These are phyloP conservation scores for Uropsilus gracilis DNA, from an alignment of 2,113 vertebrate species.

Conservation along the genomic window DNA sequence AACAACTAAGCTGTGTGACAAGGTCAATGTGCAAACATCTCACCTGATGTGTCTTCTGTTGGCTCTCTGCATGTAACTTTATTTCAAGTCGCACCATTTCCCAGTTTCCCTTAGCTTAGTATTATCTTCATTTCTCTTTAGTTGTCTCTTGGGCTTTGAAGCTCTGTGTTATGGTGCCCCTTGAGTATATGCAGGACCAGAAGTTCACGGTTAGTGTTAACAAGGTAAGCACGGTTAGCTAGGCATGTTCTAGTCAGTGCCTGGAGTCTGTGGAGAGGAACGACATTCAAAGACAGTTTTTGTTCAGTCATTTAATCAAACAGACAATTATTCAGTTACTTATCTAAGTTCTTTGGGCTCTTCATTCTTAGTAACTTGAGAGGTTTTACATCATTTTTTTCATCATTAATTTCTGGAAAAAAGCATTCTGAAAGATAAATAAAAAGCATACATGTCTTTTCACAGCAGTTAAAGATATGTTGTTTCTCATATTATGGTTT, in stretches of 20 bases:
- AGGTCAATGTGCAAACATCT: not conserved
- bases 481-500: conserved; percentile 4
- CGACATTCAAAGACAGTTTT: conserved; percentile 21
- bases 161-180: not conserved
- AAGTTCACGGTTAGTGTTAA: conserved; percentile 49
- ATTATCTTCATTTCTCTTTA: conserved; percentile 52
- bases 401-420: not conserved
- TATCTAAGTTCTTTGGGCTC: not conserved
- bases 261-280: not conserved
- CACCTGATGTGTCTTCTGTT: not conserved
- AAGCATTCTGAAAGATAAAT: conserved; percentile 26
- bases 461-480: not conserved
- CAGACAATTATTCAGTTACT: not conserved
- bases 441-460: not conserved
- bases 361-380: not conserved
- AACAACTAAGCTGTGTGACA: not conserved
- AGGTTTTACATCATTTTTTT: not conserved
- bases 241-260: not conserved
- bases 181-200: conserved; percentile 10
- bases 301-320: not conserved
- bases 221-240: conserved; percentile 1
- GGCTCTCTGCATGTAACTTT: not conserved
- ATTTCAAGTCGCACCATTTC: not conserved
- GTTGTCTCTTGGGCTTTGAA: conserved; percentile 54
- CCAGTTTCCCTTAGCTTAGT: not conserved